Evolutionary conservation across 2,113 vertebrate genomes (phyloP).

Genomic region (Hassar affinis): DNA sequence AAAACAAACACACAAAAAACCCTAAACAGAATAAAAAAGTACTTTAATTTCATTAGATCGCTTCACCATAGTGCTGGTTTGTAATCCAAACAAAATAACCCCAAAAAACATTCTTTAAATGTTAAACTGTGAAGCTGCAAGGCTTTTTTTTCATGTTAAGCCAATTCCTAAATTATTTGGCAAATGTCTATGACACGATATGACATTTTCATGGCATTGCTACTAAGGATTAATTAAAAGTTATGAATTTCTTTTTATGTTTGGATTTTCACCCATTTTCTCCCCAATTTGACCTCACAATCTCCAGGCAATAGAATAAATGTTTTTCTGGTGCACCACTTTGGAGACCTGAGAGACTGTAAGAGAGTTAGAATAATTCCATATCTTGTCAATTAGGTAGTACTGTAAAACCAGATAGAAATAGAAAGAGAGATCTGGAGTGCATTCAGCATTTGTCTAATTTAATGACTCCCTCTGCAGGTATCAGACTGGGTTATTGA

Average conservation of each 20-base stretch:
- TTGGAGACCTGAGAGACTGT: background rate
- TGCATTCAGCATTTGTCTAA: background rate
- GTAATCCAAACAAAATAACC: background rate
- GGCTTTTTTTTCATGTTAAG: too few species aligned
- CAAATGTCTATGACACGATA: background rate
- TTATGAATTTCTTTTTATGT: too few species aligned
- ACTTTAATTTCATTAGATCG: background rate
- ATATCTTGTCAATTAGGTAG: background rate
- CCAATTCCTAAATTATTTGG: background rate
- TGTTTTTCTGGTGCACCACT: background rate
- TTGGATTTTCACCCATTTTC: background rate
- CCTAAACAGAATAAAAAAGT: too few species aligned
- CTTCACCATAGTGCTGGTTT: background rate
- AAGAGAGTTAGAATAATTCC: background rate
- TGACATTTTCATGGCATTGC: background rate
- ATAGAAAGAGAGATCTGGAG: background rate
- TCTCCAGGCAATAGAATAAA: background rate
- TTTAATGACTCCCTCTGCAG: conserved; percentile 61
- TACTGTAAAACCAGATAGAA: background rate
- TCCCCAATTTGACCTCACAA: background rate
- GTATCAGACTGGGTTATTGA: conserved; percentile 91
- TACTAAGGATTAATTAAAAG: background rate
- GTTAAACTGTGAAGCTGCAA: background rate
- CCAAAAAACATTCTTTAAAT: background rate
- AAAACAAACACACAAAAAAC: background rate